Evolutionary conservation across 1,140 invertebrate species (phyloP).

Genomic region (Bathynomus jamesi): DNA sequence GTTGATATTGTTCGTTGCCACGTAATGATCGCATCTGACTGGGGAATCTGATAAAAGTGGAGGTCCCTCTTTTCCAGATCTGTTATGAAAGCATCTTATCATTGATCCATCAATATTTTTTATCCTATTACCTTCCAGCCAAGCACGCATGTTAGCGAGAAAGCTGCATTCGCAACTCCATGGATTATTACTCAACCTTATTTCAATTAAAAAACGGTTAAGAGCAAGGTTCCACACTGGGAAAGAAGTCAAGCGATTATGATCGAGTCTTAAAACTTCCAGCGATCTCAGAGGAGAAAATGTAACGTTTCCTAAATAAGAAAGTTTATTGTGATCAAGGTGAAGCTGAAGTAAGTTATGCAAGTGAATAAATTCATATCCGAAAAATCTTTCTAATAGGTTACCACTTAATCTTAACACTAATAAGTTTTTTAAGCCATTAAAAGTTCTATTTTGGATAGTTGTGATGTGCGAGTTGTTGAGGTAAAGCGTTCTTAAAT

Average conservation of each 20-base stretch:
- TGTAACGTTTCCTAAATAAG: conserved; percentile 68
- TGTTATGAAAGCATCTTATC: conserved; percentile 31
- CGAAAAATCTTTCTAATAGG: conserved; percentile 64
- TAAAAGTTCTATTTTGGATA: conserved; percentile 87
- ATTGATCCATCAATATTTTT: neutral
- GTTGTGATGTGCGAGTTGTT: conserved; percentile 74
- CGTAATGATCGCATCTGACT: conserved; percentile 30
- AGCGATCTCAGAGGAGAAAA: conserved; percentile 68
- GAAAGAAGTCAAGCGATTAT: conserved; percentile 71
- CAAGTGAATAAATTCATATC: conserved; percentile 81
- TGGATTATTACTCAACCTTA: conserved; percentile 44
- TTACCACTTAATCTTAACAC: conserved; percentile 79
- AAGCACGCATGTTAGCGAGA: conserved; percentile 41
- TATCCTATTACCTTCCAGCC: conserved; percentile 38
- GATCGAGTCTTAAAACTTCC: conserved; percentile 71
- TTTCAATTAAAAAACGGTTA: conserved; percentile 43
- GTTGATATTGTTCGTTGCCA: conserved; percentile 31
- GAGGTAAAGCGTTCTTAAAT: conserved; percentile 65
- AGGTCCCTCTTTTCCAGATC: conserved; percentile 25
- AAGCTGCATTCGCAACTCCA: conserved; percentile 48
- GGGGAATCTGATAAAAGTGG: conserved; percentile 29
- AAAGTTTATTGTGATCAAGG: conserved; percentile 74
- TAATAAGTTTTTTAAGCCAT: conserved; percentile 70
- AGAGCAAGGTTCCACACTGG: conserved; percentile 46
- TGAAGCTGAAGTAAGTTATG: conserved; percentile 71